Base-by-base conservation (phyloP, 2,797 vertebrate genomes). In the Apogon talboti region DNA sequence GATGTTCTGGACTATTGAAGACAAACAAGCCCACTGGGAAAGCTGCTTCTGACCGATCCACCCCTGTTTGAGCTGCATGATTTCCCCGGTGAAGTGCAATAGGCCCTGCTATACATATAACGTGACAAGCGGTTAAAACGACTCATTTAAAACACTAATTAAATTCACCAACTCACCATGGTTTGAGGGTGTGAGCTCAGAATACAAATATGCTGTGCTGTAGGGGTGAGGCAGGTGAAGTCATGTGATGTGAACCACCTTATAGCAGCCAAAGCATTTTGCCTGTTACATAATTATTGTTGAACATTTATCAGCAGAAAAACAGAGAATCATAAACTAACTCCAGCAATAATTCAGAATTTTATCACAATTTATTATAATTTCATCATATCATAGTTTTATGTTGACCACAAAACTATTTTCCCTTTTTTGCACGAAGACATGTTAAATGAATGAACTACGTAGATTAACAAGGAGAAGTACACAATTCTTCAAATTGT, bases 111-210 rank as follows among this genome's bases (percentile, higher is more conserved):
- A 68, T 70, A 72, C 38, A 66, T 56, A 15, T 3, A 66, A 75
- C 15, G 44, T 80, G 74, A 65, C 61, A 45, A 53, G 62, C 55
- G 38, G 45, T 18, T 74, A 33, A 57, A 78, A 63, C 52, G 51
- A 54, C 54, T 62, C 18, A 74, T 78, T 74, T 48, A 67, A 64
- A 44, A 50, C 33, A 44, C 47, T 67, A 76, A 78, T 73, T 60
- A 61, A 49, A 77, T 71, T 48, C 3, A 59, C n/a, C n/a, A 37
- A 33, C 18, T 48, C 60, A 63, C 28, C 69, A 18, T 44, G 55
- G 19, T n/a, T 15, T 46, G 33, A 57, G 33, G 0, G 10, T 7
- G 24, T 48, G 11, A 18, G 46, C 24, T 46, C 45, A 30, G 60
- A 63, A 66, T 78, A 18, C 30, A 74, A 56, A 72, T 43, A 60